Base-by-base conservation (phyloP, 1,140 invertebrate species). In the Babylonia areolata region DNA sequence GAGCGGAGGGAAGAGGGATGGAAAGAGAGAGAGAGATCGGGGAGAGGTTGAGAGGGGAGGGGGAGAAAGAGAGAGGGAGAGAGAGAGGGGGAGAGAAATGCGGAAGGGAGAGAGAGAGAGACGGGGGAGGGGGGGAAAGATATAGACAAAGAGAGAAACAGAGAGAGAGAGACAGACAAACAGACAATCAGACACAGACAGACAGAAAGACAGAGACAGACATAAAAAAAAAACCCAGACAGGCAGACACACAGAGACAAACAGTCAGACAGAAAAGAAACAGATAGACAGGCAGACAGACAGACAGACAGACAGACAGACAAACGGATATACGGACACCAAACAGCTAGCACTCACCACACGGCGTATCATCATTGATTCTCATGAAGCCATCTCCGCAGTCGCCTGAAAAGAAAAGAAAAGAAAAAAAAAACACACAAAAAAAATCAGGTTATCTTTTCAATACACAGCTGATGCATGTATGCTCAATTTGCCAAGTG, bases 341-440 rank as follows among this genome's bases (percentile, higher is more conserved):
- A n/a, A n/a, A n/a, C n/a, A n/a, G 58, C 5, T 64, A 64, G 58
- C 88, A 88, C 94, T 94, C 93, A 95, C 95, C 93, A 91, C 95
- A 96, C 42, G 94, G 94, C 31, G 95, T 94, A 79, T 94, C 93
- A 23, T 93, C 92, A 88, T 95, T 95, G 20, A 95, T 93, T 54
- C 95, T 88, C 90, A 95, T 95, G 90, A 95, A 96, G 33, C 95
- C 95, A 9, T 93, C 91, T 15, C 93, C 92, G 90, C 95, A 96
- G 80, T 93, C 88, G 9, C 93, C 92, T 92, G 88, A 75, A 85
- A 86, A 83, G 6, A 85, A 51, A 0, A 51, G 9, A 51, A 2
- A 51, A 17, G 46, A 17, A 51, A 9, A 51, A 51, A 51, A 51
- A 51, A 17, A 12, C 46, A 51, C 46, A 2, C 17, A 51, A 51